Evolutionary conservation across 2,888 invertebrate species (phyloP), one percentile per base, ranked within the genome.

Genomic region (Azorinus chamasolen): DNA sequence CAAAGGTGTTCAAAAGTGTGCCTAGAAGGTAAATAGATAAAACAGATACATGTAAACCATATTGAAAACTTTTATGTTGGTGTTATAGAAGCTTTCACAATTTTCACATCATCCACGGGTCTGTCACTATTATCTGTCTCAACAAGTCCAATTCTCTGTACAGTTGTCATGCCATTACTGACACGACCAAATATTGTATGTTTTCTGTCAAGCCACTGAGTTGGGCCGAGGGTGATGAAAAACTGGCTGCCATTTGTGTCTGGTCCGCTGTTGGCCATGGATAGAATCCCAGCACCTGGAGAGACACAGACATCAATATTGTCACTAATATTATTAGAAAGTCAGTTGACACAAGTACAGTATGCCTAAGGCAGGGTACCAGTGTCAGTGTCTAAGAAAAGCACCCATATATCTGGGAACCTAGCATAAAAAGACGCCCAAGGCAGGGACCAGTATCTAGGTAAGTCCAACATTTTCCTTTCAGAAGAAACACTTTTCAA

Each of bases 221-320:
- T 97, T 0, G 99, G 98, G 0, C 97, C 98, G 74, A 99, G 93
- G 0, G 99, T 98, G 55, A 99, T 97, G 89, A 99, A 99, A 94
- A 99, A 99, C 93, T 99, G 99, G 37, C 98, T 98, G 2, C 99
- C 99, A 93, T 99, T 99, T 6, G 97, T 96, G 90, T 99, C 95
- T 0, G 98, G 98, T 0, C 99, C 99, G 22, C 98, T 96, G 94
- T 99, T 99, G 0, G 99, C 99, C 99, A 99, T 99, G 0, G 98
- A 98, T 41, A 98, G 90, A 69, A 98, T 95, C 0, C 97, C 98
- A 74, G 96, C 96, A 69, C 96, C 95, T 95, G 84, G 25, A 88
- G 88, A 45, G 37, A 51, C 24, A 12, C 24, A 53, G 27, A 18
- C 18, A 39, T n/a, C n/a, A n/a, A n/a, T n/a, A n/a, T n/a, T n/a